phyloP scores from a whole-genome alignment of 2,113 vertebrate species.

The Urocynchramus pylzowi region DNA sequence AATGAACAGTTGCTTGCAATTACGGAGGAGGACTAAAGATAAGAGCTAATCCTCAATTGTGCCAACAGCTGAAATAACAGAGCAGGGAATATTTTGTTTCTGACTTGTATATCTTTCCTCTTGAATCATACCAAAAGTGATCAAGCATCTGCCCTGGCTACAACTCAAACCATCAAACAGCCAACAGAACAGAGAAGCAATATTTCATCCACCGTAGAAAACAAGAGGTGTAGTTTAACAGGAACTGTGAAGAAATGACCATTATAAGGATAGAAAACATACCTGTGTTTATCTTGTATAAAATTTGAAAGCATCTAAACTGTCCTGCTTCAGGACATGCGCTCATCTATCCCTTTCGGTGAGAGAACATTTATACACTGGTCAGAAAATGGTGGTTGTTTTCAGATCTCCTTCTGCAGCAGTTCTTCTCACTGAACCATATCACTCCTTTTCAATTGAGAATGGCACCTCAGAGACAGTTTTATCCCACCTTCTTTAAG shows the following conservation, averaged over 20 bases:
- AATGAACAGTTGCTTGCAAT: neutral
- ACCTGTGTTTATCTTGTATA: neutral
- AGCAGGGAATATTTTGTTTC: neutral
- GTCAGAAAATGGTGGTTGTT: neutral
- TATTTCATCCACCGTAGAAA: neutral
- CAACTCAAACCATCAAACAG: neutral
- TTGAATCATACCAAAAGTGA: neutral
- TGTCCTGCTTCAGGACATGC: neutral
- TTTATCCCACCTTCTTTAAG: neutral
- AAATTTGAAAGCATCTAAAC: neutral
- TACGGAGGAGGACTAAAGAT: neutral
- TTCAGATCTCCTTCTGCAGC: neutral
- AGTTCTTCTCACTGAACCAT: neutral
- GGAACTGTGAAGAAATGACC: neutral
- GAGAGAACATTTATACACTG: accelerated
- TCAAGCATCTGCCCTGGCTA: neutral
- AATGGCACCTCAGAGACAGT: neutral
- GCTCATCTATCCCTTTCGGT: neutral
- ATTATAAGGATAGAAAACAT: neutral
- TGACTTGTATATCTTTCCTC: neutral
- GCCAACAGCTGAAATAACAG: neutral
- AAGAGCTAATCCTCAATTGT: neutral
- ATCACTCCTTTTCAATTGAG: neutral
- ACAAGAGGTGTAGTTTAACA: neutral
- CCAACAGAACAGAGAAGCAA: neutral